Evolutionary conservation across 2,797 vertebrate genomes (phyloP).

Genomic region (Lepidocolaptes lacrymiger): DNA sequence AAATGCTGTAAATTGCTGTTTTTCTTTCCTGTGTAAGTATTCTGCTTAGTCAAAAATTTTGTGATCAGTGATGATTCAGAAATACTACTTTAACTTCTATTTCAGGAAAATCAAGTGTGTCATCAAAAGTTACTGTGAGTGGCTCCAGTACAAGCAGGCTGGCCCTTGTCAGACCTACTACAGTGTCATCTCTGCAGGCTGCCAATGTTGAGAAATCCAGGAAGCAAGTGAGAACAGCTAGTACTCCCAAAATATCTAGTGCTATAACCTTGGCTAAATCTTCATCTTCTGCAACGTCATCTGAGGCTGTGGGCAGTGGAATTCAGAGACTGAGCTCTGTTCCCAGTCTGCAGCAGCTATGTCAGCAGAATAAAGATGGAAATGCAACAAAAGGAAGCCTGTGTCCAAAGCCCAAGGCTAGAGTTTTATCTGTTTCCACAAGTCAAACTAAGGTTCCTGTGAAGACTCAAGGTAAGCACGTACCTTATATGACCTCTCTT

Average conservation of each 20-base stretch:
- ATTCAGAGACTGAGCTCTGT: constrained; percentile 48
- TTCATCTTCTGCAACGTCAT: background rate
- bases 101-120: constrained; percentile 55
- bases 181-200: constrained; percentile 61
- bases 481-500: background rate
- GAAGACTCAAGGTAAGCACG: constrained; percentile 67
- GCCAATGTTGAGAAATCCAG: constrained; percentile 28
- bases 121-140: constrained; percentile 61
- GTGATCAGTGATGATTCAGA: background rate
- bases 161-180: constrained; percentile 21
- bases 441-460: constrained; percentile 44
- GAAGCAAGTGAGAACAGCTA: constrained; percentile 23
- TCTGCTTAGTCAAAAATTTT: background rate
- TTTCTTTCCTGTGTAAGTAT: background rate
- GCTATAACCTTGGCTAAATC: background rate
- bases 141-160: constrained; percentile 35
- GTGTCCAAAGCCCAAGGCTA: constrained; percentile 68
- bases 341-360: constrained; percentile 30
- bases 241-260: constrained; percentile 21
- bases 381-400: constrained; percentile 49
- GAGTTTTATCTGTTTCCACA: constrained; percentile 50
- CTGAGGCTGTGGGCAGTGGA: constrained; percentile 60
- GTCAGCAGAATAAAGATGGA: constrained; percentile 20
- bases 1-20: background rate
- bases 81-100: constrained; percentile 29